Conservation (phyloP, 2,113 vertebrate genomes). For the Heterochromis multidens region DNA sequence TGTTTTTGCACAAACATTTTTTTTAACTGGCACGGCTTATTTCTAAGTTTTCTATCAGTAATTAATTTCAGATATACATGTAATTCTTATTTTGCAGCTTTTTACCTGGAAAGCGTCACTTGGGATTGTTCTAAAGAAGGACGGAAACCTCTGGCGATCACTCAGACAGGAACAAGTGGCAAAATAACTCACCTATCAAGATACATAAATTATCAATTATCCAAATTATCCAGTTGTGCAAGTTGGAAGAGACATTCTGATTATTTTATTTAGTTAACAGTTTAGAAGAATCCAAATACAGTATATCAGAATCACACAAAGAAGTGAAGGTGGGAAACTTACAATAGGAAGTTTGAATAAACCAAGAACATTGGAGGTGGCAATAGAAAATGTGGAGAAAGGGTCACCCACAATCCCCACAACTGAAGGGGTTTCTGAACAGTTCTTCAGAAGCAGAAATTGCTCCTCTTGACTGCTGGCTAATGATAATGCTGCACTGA, state of each 20-base stretch:
- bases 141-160: conserved; percentile 47
- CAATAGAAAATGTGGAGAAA: conserved; percentile 61
- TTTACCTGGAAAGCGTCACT: conserved; percentile 35
- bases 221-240: neutral
- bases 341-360: conserved; percentile 65
- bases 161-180: conserved; percentile 59
- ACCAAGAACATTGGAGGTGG: conserved; percentile 62
- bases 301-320: neutral
- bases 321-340: neutral
- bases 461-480: conserved; percentile 49
- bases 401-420: conserved; percentile 68
- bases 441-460: conserved; percentile 11
- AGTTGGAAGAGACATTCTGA: neutral
- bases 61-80: neutral
- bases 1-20: neutral
- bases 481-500: conserved; percentile 57
- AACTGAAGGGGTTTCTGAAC: conserved; percentile 49
- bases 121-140: conserved; percentile 48
- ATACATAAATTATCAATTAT: neutral
- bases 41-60: neutral
- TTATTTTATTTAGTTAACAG: neutral
- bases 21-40: neutral
- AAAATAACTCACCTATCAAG: conserved; percentile 56
- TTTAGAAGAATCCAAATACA: neutral
- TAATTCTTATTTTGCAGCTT: fast-evolving